A percentile compares a stretch with the other conserved stretches of the same genome.
phyloP scores from a whole-genome alignment of 2,113 vertebrate genomes.

The Saimiri boliviensis region DNA sequence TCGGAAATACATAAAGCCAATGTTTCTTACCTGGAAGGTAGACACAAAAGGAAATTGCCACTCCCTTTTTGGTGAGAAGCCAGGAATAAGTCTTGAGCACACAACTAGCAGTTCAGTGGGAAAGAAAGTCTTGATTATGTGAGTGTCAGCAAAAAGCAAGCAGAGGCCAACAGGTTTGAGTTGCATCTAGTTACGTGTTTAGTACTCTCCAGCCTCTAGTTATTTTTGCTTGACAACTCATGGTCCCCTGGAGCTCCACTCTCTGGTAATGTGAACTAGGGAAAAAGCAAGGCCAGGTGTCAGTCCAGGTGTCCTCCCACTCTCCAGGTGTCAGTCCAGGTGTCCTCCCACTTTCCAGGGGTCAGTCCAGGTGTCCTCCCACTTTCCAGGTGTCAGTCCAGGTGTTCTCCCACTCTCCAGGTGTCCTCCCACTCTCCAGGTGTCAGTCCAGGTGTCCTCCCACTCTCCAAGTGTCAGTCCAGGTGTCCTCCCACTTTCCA shows the following conservation, averaged over 20 bases:
- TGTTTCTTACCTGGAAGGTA: conserved; percentile 17
- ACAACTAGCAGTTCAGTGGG: not conserved
- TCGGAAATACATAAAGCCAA: not conserved
- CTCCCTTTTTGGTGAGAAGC: not conserved
- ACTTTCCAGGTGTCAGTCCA: not conserved
- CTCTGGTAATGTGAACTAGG: not conserved
- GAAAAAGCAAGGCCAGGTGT: not conserved
- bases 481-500: not conserved
- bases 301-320: no score
- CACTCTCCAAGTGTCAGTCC: no score
- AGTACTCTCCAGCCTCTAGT: not conserved
- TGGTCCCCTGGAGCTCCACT: not conserved
- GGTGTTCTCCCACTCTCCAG: no score
- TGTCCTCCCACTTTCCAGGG: no score
- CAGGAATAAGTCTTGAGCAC: not conserved
- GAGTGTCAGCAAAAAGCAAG: not conserved
- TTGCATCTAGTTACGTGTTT: not conserved
- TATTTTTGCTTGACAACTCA: not conserved
- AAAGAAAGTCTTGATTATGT: not conserved
- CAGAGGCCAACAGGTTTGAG: not conserved
- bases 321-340: no score
- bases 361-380: no score
- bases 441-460: not conserved
- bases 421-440: not conserved
- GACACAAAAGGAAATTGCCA: not conserved